Base-by-base conservation (phyloP, 2,888 invertebrate species). In the Sarcophaga caerulescens region DNA sequence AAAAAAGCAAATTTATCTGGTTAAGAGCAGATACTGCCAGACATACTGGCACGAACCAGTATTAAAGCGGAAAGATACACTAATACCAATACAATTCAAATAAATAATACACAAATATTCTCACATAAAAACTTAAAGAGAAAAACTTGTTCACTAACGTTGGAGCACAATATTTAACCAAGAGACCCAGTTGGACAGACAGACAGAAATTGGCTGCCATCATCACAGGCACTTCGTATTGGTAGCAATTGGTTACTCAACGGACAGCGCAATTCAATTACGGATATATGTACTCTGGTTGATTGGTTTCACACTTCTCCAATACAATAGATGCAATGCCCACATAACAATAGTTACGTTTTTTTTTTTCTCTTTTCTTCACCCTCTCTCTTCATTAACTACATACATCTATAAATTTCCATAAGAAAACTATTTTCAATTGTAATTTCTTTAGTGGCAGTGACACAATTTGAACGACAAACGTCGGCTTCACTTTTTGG, bases 1-100 rank as follows among this genome's bases (percentile, higher is more conserved):
- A 62, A 70, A 44, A 86, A 91, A 90, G 91, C 91, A 89, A 91
- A 90, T 90, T 89, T 90, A 92, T 92, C 93, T 91, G 92, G 93
- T 92, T 93, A 88, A 88, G 74, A 89, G 91, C 90, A 89, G 91
- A 90, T 89, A 87, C 65, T 78, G 85, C 89, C 89, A 90, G 89
- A 89, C 89, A 87, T 88, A 90, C 92, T 87, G 91, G 91, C 90
- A 90, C 88, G 89, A 90, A 90, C 92, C 90, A 90, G 93, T 92
- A 91, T 89, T 44, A 89, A 88, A 89, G 80, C 84, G 87, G 87
- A 83, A 88, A 87, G 84, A 85, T 77, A 83, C 82, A 83, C 78
- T 70, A 75, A 45, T 52, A 66, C 75, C 65, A 8, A 44, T 17
- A 70, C 57, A 66, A 70, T 3, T 14, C 59, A 63, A 45, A 23